These are phyloP conservation scores for Perca schrenkii DNA, from an alignment of 2,113 vertebrate species.

Conservation along the genomic window DNA sequence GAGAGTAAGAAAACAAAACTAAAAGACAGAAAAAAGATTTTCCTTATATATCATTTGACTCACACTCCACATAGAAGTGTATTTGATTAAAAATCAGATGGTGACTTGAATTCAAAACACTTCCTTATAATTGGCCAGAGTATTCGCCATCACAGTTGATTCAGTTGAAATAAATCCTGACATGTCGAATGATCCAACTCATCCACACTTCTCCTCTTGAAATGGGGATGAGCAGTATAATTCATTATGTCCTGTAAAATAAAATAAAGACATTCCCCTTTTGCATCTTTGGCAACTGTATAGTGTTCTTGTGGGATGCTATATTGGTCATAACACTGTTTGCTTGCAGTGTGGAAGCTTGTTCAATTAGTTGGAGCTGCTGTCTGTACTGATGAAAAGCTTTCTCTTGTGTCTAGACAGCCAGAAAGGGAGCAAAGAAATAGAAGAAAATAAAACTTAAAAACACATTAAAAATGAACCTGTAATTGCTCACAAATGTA, in stretches of 20 bases:
- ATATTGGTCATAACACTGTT: constrained; percentile 16
- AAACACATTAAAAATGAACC: neutral
- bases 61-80: neutral
- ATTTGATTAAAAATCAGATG: neutral
- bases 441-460: neutral
- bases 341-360: neutral
- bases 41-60: neutral
- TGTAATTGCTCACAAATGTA: neutral
- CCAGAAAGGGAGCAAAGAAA: neutral
- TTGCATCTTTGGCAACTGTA: neutral
- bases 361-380: constrained; percentile 16
- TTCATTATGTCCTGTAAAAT: constrained; percentile 16
- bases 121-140: neutral
- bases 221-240: neutral
- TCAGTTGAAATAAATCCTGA: constrained; percentile 21
- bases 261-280: neutral
- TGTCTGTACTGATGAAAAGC: constrained; percentile 11
- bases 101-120: constrained; percentile 19
- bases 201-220: neutral
- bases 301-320: neutral
- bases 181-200: neutral
- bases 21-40: neutral
- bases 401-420: neutral
- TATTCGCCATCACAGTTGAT: constrained; percentile 18
- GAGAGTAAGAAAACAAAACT: neutral